Evolutionary conservation across 2,797 vertebrate genomes (phyloP).

Genomic region (Nannoperca australis): DNA sequence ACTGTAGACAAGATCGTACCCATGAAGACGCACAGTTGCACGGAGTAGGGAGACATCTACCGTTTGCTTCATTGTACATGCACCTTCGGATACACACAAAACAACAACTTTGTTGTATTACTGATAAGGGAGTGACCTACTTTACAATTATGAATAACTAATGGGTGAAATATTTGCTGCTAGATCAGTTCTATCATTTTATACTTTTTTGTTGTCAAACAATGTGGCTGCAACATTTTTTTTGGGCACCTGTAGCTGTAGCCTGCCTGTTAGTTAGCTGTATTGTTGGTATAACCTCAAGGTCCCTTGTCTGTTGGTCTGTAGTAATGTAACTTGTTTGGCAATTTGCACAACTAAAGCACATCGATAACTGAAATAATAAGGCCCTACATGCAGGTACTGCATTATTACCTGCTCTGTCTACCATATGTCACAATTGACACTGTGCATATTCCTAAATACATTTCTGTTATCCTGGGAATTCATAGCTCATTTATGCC

Average conservation of each 20-base stretch:
- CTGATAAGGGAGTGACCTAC: too few relatives aligned
- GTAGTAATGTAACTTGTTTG: not conserved
- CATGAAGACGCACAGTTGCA: constrained; percentile 51
- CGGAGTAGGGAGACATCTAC: constrained; percentile 85
- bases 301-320: not conserved
- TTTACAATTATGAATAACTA: not conserved
- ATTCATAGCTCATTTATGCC: not conserved
- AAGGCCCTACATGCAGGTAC: not conserved
- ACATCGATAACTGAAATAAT: not conserved
- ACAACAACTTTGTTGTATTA: not conserved
- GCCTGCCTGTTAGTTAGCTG: not conserved
- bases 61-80: constrained; percentile 47
- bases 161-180: not conserved
- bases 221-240: not conserved
- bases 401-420: not conserved
- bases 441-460: not conserved
- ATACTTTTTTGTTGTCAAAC: not conserved
- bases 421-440: not conserved
- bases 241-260: not conserved
- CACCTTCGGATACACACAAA: not conserved
- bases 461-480: not conserved
- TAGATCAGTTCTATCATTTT: not conserved
- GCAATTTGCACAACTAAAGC: not conserved
- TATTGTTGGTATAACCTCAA: not conserved
- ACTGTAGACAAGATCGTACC: constrained; percentile 51